These are phyloP conservation scores for Delia radicum DNA, from an alignment of 1,140 invertebrate genomes.

Conservation along the genomic window DNA sequence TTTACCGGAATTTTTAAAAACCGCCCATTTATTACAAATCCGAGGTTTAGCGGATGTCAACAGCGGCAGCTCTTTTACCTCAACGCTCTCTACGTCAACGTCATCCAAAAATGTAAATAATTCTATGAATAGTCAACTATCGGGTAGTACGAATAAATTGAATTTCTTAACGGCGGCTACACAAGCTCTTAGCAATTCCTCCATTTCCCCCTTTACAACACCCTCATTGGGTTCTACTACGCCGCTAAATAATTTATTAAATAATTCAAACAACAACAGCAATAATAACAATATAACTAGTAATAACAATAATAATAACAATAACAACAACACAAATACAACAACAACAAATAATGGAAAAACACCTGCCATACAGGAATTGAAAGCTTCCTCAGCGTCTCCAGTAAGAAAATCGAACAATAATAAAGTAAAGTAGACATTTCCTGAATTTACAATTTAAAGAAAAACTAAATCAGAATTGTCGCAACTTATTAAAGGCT, in stretches of 20 bases:
- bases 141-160: slow-evolving; percentile 11
- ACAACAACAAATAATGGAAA: slow-evolving; percentile 27
- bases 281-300: slow-evolving; percentile 7
- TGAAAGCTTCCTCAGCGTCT: slow-evolving; percentile 52
- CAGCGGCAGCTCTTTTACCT: neutral
- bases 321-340: slow-evolving; percentile 7
- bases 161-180: slow-evolving; percentile 25
- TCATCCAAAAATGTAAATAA: neutral
- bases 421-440: slow-evolving; percentile 52
- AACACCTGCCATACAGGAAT: slow-evolving; percentile 50
- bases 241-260: slow-evolving; percentile 5
- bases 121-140: neutral
- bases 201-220: slow-evolving; percentile 15
- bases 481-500: neutral
- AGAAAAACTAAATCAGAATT: neutral
- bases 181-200: slow-evolving; percentile 28
- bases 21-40: slow-evolving; percentile 87
- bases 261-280: slow-evolving; percentile 1
- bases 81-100: slow-evolving; percentile 29
- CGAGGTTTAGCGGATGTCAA: slow-evolving; percentile 82
- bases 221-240: slow-evolving; percentile 27
- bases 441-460: slow-evolving; percentile 30
- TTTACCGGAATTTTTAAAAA: slow-evolving; percentile 82
- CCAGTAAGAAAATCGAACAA: slow-evolving; percentile 52
- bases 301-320: slow-evolving; percentile 12